Percentiles rank a stretch among this genome's conserved stretches.
Conservation (phyloP, 2,888 invertebrate genomes). For the Mellilla xanthometata region DNA sequence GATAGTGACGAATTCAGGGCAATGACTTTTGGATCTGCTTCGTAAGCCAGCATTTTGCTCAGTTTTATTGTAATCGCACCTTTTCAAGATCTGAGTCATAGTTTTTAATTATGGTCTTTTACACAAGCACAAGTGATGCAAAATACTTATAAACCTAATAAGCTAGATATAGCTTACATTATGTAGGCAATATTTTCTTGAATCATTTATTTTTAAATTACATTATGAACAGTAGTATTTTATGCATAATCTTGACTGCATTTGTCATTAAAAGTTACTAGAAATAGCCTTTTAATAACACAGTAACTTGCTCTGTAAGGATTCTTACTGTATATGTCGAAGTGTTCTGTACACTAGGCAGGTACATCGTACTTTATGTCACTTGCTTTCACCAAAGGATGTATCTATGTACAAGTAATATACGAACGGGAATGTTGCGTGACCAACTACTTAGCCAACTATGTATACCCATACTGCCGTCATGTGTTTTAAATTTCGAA, state of each 20-base stretch:
- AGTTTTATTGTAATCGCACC: constrained; percentile 12
- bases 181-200: too few relatives aligned
- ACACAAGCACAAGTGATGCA: neutral
- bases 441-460: constrained; percentile 53
- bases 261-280: too few relatives aligned
- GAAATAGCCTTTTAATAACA: too few relatives aligned
- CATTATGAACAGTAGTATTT: too few relatives aligned
- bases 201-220: too few relatives aligned
- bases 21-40: constrained; percentile 21
- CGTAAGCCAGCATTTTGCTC: constrained; percentile 18
- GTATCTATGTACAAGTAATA: constrained; percentile 20
- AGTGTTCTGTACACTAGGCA: too few relatives aligned
- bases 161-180: too few relatives aligned
- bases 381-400: constrained; percentile 72
- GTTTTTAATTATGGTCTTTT: neutral
- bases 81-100: constrained; percentile 12
- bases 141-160: too few relatives aligned
- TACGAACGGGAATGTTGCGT: constrained; percentile 38
- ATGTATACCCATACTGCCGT: constrained; percentile 32
- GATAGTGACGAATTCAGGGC: constrained; percentile 27
- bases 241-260: too few relatives aligned
- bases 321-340: too few relatives aligned
- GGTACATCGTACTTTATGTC: constrained; percentile 37
- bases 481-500: constrained; percentile 46
- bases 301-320: too few relatives aligned